These are phyloP conservation scores for Hozukius guyotensis DNA, from an alignment of 2,797 vertebrate species.

Conservation along the genomic window DNA sequence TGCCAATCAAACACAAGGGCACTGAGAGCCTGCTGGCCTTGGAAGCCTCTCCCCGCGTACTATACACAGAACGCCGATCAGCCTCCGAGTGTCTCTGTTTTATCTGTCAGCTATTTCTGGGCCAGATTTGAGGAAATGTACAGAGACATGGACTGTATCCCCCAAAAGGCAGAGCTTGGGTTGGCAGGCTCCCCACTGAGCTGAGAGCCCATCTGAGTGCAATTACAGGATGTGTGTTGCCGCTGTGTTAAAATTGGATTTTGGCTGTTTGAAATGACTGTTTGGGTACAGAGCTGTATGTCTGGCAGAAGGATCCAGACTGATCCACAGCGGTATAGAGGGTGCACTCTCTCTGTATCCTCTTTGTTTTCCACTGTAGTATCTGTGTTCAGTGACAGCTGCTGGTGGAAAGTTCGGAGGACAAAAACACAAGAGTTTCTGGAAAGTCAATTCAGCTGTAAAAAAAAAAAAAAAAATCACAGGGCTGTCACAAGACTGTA, in stretches of 20 bases:
- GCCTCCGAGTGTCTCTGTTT: conserved; percentile 10
- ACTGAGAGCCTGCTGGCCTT: conserved; percentile 43
- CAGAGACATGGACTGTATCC: conserved; percentile 25
- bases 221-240: conserved; percentile 39
- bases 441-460: conserved; percentile 42
- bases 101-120: conserved; percentile 40
- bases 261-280: conserved; percentile 27
- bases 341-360: conserved; percentile 23
- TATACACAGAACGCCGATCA: neutral
- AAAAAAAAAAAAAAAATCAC: neutral
- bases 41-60: conserved; percentile 12
- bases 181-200: conserved; percentile 13
- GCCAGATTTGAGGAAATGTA: conserved; percentile 23
- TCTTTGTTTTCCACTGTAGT: conserved; percentile 47
- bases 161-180: conserved; percentile 32
- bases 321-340: conserved; percentile 36
- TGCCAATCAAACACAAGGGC: conserved; percentile 61
- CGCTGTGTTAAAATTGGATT: conserved; percentile 42
- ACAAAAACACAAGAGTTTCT: conserved; percentile 61
- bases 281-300: conserved; percentile 39
- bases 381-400: conserved; percentile 48
- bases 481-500: neutral
- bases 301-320: conserved; percentile 59
- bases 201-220: conserved; percentile 28
- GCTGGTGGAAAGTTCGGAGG: conserved; percentile 62